Percentiles rank a stretch among this genome's conserved stretches.
Evolutionary conservation across 2,888 invertebrate species (phyloP).

Genomic region (Orchesella flavescens): DNA sequence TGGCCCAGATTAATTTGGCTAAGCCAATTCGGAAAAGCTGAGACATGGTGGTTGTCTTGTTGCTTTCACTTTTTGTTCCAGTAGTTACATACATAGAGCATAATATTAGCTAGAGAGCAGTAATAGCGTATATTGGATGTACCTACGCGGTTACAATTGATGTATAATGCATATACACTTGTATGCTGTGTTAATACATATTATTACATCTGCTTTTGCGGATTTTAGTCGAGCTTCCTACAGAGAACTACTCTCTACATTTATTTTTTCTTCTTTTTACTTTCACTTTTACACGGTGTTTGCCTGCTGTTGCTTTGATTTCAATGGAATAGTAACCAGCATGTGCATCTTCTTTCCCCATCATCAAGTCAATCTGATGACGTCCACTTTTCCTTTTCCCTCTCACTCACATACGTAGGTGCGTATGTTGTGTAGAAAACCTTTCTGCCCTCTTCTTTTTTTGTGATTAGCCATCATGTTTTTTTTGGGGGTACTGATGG

Average conservation of each 20-base stretch:
- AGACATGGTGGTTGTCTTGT: constrained; percentile 53
- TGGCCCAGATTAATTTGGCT: constrained; percentile 61
- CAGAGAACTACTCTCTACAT: background rate
- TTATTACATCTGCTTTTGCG: constrained; percentile 3
- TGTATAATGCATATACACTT: background rate
- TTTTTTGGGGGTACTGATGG: constrained; percentile 16
- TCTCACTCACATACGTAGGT: background rate
- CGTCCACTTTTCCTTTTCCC: constrained; percentile 34
- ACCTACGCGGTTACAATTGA: background rate
- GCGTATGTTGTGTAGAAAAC: constrained; percentile 14
- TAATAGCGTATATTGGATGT: background rate
- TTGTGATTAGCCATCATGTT: constrained; percentile 30
- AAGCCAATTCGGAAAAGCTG: constrained; percentile 55
- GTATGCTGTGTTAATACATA: background rate
- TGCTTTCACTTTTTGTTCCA: constrained; percentile 32
- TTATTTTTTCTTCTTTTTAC: background rate
- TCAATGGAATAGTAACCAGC: constrained; percentile 26
- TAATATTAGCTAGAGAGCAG: background rate
- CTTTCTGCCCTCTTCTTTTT: constrained; percentile 6
- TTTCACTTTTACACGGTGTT: constrained; percentile 11
- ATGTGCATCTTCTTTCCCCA: constrained; percentile 36
- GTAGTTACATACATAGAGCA: background rate
- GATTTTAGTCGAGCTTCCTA: constrained; percentile 2
- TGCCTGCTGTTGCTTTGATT: constrained; percentile 50
- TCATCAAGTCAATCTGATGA: constrained; percentile 59